A percentile compares a stretch with the other conserved stretches of the same genome.
Conservation (phyloP, 2,888 invertebrate genomes). For the Mythimna lalbum region DNA sequence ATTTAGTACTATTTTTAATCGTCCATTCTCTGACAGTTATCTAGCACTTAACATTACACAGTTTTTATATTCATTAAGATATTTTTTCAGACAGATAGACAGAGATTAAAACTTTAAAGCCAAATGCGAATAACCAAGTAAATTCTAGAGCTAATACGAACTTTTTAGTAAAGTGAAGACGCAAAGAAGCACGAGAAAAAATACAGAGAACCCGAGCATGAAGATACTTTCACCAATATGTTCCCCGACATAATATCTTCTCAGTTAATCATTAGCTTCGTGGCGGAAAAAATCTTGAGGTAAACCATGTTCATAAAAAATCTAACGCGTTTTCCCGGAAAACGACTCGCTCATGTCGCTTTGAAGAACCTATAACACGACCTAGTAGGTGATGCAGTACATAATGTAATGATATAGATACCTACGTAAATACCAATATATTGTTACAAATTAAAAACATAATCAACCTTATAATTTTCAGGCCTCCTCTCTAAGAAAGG, state of each 20-base stretch:
- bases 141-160: background rate
- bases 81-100: background rate
- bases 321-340: conserved; percentile 40
- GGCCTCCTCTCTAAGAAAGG: too few species aligned
- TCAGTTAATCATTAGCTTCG: conserved; percentile 53
- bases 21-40: background rate
- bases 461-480: too few species aligned
- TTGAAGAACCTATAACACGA: background rate
- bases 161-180: background rate
- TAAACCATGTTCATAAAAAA: conserved; percentile 50
- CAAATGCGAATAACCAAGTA: background rate
- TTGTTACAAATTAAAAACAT: background rate
- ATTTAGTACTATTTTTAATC: background rate
- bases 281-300: conserved; percentile 42
- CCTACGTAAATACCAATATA: background rate
- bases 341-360: conserved; percentile 16
- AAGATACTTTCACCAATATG: conserved; percentile 28
- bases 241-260: conserved; percentile 38
- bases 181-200: background rate
- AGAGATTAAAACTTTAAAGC: background rate
- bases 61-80: background rate
- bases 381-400: background rate
- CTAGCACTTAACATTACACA: background rate
- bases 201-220: background rate
- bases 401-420: background rate